A percentile compares a stretch with the other conserved stretches of the same genome.
phyloP scores from a whole-genome alignment of 2,113 vertebrate genomes.

The Sceloporus undulatus region DNA sequence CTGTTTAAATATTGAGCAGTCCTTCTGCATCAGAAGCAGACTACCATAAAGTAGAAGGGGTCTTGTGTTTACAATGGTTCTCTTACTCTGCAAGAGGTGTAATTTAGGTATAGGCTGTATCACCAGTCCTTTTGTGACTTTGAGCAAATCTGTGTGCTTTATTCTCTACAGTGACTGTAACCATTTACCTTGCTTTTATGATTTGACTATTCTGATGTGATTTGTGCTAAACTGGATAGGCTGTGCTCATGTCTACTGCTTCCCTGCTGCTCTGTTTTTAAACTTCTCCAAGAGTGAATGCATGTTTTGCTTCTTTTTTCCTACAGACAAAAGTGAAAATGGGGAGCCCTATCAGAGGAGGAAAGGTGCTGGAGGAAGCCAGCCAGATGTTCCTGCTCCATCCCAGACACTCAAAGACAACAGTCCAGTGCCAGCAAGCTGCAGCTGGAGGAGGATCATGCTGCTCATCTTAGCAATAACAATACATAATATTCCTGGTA shows the following conservation, averaged over 20 bases:
- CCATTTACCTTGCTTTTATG: background rate
- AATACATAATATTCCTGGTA: conserved; percentile 97
- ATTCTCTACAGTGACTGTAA: background rate
- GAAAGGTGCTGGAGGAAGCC: conserved; percentile 46
- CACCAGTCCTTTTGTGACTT: background rate
- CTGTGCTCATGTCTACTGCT: background rate
- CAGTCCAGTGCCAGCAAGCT: background rate
- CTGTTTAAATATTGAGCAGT: background rate
- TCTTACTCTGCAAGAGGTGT: background rate
- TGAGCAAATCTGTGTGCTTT: background rate
- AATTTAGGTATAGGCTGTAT: background rate
- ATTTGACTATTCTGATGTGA: background rate
- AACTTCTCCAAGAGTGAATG: fast-evolving
- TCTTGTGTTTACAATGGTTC: background rate
- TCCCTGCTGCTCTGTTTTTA: background rate
- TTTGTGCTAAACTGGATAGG: background rate
- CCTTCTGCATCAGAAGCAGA: background rate
- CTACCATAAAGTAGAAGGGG: background rate
- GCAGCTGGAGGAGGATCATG: conserved; percentile 90
- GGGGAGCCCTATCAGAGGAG: conserved; percentile 91
- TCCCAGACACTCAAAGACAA: conserved; percentile 44
- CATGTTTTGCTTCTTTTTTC: background rate
- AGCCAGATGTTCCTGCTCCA: conserved; percentile 29
- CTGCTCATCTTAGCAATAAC: conserved; percentile 96
- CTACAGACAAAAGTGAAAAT: conserved; percentile 90